Evolutionary conservation across 2,888 invertebrate species (phyloP).

Genomic region (Tinea pellionella): DNA sequence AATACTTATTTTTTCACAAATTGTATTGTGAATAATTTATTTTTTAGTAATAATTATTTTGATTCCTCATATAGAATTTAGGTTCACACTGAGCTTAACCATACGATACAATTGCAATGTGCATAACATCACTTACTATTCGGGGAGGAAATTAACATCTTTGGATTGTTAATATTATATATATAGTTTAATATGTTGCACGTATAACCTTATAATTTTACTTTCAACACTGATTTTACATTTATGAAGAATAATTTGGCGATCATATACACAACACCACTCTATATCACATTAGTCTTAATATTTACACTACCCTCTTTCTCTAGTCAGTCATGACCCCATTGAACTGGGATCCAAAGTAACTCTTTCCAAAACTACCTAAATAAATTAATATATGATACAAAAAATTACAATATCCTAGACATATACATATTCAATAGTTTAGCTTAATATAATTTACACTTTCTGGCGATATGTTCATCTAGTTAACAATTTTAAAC

Average conservation of each 20-base stretch:
- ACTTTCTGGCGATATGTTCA: slow-evolving; percentile 9
- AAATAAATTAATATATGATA: slow-evolving; percentile 63
- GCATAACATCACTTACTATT: neutral
- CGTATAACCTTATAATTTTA: slow-evolving; percentile 10
- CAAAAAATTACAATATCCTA: slow-evolving; percentile 37
- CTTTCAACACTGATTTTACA: slow-evolving; percentile 15
- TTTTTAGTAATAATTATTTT: slow-evolving; percentile 9
- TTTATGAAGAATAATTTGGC: slow-evolving; percentile 41
- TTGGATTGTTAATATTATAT: slow-evolving; percentile 26
- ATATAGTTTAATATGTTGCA: neutral
- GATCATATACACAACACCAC: slow-evolving; percentile 57
- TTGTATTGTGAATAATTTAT: slow-evolving; percentile 1
- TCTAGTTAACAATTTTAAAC: slow-evolving; percentile 66
- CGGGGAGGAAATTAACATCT: slow-evolving; percentile 20
- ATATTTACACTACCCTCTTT: slow-evolving; percentile 38
- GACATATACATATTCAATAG: slow-evolving; percentile 6
- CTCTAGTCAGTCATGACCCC: slow-evolving; percentile 68
- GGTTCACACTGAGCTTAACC: neutral
- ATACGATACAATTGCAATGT: slow-evolving; percentile 7
- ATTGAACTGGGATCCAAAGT: slow-evolving; percentile 53
- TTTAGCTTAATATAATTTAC: slow-evolving; percentile 6
- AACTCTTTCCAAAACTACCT: slow-evolving; percentile 52
- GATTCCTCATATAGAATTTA: slow-evolving; percentile 11
- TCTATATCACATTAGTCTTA: slow-evolving; percentile 56
- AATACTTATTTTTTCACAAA: slow-evolving; percentile 9